phyloP scores from a whole-genome alignment of 2,113 vertebrate genomes.

The Todiramphus saurophagus region DNA sequence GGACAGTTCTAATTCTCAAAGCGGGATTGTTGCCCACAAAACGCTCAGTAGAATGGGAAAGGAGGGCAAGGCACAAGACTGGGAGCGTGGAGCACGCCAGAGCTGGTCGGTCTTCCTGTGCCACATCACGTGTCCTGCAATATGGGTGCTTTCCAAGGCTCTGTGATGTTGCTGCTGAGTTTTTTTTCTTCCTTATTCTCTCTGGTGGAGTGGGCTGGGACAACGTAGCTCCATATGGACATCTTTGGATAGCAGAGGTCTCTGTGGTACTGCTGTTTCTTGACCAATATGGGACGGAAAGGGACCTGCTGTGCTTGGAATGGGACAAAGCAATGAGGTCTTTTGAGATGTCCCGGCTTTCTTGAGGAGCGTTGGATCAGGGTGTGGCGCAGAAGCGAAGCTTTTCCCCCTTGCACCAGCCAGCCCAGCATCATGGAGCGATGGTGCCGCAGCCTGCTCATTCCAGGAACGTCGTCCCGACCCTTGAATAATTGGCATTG shows the following conservation, averaged over 20 bases:
- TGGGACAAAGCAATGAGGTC: not conserved
- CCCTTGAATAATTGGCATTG: not conserved
- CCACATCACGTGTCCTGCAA: not conserved
- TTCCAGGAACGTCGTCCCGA: not conserved
- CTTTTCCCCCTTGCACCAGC: not conserved
- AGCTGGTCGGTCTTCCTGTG: too few relatives aligned
- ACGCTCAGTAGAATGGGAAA: accelerated
- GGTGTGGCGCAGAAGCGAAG: not conserved
- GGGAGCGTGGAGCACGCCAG: too few relatives aligned
- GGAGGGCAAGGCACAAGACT: too few relatives aligned
- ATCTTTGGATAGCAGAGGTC: not conserved
- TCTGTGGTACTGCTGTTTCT: not conserved
- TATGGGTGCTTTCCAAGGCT: not conserved
- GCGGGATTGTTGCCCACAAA: not conserved
- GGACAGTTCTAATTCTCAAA: not conserved
- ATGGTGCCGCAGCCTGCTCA: not conserved
- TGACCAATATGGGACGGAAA: not conserved
- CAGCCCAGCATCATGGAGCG: not conserved
- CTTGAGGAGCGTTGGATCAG: accelerated
- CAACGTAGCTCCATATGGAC: accelerated
- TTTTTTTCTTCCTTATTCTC: not conserved
- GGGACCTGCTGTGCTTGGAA: not conserved
- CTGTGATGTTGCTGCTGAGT: not conserved
- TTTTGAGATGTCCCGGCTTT: not conserved
- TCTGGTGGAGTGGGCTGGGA: not conserved